Evolutionary conservation across 2,888 invertebrate genomes (phyloP).

Genomic region (Agrenia bidenticulata): DNA sequence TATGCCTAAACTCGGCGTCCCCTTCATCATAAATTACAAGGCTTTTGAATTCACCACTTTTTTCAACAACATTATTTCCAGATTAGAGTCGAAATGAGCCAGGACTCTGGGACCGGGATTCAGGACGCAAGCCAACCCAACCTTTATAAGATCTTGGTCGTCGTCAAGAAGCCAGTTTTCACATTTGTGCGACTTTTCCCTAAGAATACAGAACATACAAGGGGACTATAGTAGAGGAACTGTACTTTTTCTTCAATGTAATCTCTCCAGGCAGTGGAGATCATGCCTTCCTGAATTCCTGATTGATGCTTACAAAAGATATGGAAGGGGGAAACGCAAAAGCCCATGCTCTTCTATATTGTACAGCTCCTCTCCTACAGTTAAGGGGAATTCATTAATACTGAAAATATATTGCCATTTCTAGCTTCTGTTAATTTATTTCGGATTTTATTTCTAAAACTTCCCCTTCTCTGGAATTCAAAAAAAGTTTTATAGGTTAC

Average conservation of each 20-base stretch:
- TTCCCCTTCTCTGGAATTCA: no score
- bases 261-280: neutral
- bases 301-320: neutral
- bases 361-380: no score
- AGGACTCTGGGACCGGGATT: neutral
- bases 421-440: no score
- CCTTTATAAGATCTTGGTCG: neutral
- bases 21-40: conserved; percentile 8
- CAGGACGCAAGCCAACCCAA: neutral
- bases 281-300: conserved; percentile 3
- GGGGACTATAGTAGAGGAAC: neutral
- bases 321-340: no score
- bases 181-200: conserved; percentile 12
- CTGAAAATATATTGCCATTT: no score
- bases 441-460: no score
- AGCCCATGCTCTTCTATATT: no score
- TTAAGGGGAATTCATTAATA: no score
- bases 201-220: no score
- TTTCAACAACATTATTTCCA: conserved; percentile 19
- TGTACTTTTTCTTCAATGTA: neutral
- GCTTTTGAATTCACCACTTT: conserved; percentile 10
- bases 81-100: conserved; percentile 8
- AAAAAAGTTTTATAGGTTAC: no score
- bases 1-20: no score
- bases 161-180: neutral